Base-by-base conservation (phyloP, 2,797 vertebrate genomes). In the Lepilemur ruficaudatus region DNA sequence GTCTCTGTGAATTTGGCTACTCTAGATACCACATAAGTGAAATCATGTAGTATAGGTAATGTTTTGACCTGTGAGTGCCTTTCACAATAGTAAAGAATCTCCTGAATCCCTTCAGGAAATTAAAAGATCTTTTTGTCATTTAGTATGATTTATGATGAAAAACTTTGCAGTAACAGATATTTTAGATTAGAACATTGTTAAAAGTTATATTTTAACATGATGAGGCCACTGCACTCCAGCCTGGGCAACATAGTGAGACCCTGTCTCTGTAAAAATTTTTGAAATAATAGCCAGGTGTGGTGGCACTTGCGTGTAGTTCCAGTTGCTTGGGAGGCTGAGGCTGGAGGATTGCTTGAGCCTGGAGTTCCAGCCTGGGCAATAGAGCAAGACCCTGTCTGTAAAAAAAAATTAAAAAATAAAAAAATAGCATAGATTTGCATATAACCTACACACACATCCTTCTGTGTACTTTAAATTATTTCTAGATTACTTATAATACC, bases 151-250 rank as follows among this genome's bases (percentile, higher is more conserved):
- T 28, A 23, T 52, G 57, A 88, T 91, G 28, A 79, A 89, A 84
- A 85, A 94, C 32, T 69, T 69, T 61, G n/a, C 85, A 69, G 30
- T 84, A 79, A 82, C 23, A 94, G 23, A 82, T 92, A 63, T 76
- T 93, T 67, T 50, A 22, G 48, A 28, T 79, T 18, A 92, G 52
- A 79, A n/a, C 10, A 41, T 82, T 87, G 55, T 87, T 78, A 65
- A 79, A 83, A 88, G 55, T 91, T 55, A 10, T 76, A 28, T 78
- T 81, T 82, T 85, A n/a, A 65, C 90, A 72, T 38, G 38, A 38
- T 38, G 30, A 14, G 17, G 61, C 30, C 61, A 65, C 30, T 65
- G 61, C 30, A 65, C 30, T 65, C 61, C 30, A 65, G 61, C 30
- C 61, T 65, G 61, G 61, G 14, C 61, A 63, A 63, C 61, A 32